phyloP scores from a whole-genome alignment of 2,797 vertebrate species.

The Melanotaenia boesemani region DNA sequence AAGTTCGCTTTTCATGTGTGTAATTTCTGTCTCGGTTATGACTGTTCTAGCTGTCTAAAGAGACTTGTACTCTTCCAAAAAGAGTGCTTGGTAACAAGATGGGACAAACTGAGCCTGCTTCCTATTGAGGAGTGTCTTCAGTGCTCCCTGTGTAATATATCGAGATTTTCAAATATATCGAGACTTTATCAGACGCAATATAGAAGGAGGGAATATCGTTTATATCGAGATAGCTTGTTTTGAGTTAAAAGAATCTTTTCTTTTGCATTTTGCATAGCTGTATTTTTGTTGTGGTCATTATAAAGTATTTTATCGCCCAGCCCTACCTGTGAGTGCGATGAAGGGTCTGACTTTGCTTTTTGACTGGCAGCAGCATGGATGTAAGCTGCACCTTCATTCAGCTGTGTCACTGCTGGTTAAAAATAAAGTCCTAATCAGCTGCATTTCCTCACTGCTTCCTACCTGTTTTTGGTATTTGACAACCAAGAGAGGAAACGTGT shows the following conservation, averaged over 20 bases:
- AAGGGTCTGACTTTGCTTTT: background rate
- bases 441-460: background rate
- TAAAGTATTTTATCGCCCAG: too few relatives aligned
- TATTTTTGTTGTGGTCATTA: too few relatives aligned
- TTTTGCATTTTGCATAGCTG: too few relatives aligned
- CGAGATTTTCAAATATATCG: too few relatives aligned
- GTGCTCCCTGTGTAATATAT: too few relatives aligned
- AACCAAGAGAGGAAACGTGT: background rate
- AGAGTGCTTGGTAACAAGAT: too few relatives aligned
- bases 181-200: too few relatives aligned
- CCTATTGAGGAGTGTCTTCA: background rate
- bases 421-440: background rate
- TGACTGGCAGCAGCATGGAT: background rate
- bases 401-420: background rate
- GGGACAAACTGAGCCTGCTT: background rate
- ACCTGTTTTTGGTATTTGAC: too few relatives aligned
- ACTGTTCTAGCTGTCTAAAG: conserved; percentile 25
- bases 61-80: background rate
- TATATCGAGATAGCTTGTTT: too few relatives aligned
- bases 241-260: too few relatives aligned
- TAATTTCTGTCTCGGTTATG: conserved; percentile 32
- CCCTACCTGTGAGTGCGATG: background rate
- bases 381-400: background rate
- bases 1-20: conserved; percentile 50
- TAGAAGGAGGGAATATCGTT: too few relatives aligned